Base-by-base conservation (phyloP, 2,888 invertebrate genomes). In the Caradrina kadenii region DNA sequence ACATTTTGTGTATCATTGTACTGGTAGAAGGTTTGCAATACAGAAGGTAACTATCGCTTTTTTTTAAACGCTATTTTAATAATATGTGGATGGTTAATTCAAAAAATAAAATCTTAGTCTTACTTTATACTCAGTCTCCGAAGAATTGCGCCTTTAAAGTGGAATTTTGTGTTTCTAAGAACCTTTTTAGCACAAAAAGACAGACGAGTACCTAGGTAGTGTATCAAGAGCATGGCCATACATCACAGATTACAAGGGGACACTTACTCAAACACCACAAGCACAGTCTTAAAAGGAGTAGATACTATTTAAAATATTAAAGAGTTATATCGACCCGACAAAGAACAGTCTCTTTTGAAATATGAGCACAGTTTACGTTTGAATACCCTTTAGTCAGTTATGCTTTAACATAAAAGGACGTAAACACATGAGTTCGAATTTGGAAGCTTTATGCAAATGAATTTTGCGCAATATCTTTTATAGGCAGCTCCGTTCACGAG, bases 201-300 rank as follows among this genome's bases (percentile, higher is more conserved):
- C 70, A 66, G 49, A 59, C 68, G 54, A 70, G 69, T 71, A 69
- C 81, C 73, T 76, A 83, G 77, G 73, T 77, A 84, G 79, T 80
- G 63, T 80, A 85, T 85, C 79, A 81, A 73, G 69, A 79, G 66
- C 80, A 69, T 76, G 82, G 82, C 73, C 86, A 86, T 89, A 85
- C 70, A 88, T 89, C 88, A 87, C 86, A 86, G 88, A 86, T 85
- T 85, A 88, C 84, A 85, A 63, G 80, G 58, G 75, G 85, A 86
- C 88, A 88, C 85, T 87, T 86, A 88, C 86, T 88, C 86, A 85
- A 86, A 85, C 76, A 76, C 82, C 84, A 86, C 83, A 85, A 82
- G 83, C 82, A 75, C 72, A 69, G 84, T 79, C 82, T 84, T 84
- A 85, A 83, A 84, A 77, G 85, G 84, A 83, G 68, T 66, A 79